Conservation (phyloP, 37 sponge, comb jelly and placozoan species). For the Aphrocallistes beatrix region DNA sequence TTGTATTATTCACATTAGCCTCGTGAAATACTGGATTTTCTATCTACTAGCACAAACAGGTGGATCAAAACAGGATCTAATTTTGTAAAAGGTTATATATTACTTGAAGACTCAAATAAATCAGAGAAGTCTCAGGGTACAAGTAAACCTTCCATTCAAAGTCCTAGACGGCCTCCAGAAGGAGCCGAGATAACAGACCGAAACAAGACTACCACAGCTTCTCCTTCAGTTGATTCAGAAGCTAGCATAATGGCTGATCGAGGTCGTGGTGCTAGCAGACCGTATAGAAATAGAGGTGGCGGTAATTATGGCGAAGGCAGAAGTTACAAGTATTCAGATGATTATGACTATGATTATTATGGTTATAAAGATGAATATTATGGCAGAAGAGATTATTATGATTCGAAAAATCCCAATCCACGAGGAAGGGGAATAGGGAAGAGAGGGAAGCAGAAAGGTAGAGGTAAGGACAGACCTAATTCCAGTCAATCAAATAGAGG, state of each 20-base stretch:
- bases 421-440: not conserved
- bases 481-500: not conserved
- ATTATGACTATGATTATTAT: not conserved
- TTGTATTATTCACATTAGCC: too few species aligned
- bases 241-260: not conserved
- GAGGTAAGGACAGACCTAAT: not conserved
- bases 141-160: not conserved
- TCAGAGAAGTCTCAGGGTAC: not conserved
- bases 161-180: not conserved
- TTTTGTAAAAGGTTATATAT: not conserved
- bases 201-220: not conserved
- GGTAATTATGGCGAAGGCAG: not conserved
- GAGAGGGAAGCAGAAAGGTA: not conserved
- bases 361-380: not conserved
- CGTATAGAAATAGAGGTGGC: not conserved
- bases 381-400: not conserved
- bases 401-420: too few species aligned
- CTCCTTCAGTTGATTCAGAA: not conserved
- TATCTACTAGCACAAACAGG: too few species aligned
- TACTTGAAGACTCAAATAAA: not conserved
- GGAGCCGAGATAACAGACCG: not conserved
- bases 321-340: not conserved
- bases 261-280: not conserved
- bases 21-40: too few species aligned
- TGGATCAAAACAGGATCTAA: not conserved